Conservation (phyloP, 2,113 vertebrate species). For the Urocynchramus pylzowi region DNA sequence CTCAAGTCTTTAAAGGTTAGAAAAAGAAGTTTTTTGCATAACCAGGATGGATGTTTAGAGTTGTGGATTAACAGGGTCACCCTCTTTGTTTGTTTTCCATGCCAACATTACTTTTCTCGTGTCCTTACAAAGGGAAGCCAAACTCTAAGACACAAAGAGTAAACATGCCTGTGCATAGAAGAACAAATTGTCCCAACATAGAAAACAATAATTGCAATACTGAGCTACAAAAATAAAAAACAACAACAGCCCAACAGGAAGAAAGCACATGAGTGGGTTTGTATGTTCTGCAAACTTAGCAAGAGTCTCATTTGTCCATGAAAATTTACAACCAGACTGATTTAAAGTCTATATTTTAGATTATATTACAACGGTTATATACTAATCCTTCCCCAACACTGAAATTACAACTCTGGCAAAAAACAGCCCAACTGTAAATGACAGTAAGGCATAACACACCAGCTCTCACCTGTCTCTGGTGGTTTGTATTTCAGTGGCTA, state of each 20-base stretch:
- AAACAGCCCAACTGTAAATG: neutral
- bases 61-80: neutral
- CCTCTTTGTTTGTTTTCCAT: neutral
- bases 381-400: neutral
- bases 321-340: neutral
- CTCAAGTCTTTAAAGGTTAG: neutral
- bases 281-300: neutral
- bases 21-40: neutral
- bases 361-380: rapidly evolving
- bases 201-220: neutral
- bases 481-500: neutral
- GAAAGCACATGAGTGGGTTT: neutral
- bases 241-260: neutral
- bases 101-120: neutral
- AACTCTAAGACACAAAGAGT: neutral
- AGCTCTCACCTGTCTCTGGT: neutral
- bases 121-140: neutral
- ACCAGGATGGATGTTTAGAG: neutral
- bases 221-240: neutral
- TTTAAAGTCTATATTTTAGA: neutral
- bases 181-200: neutral
- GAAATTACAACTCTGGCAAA: neutral
- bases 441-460: rapidly evolving
- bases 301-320: neutral
- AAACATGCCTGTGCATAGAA: neutral